phyloP scores from a whole-genome alignment of 2,888 invertebrate species.

The Phrixothrix hirtus region DNA sequence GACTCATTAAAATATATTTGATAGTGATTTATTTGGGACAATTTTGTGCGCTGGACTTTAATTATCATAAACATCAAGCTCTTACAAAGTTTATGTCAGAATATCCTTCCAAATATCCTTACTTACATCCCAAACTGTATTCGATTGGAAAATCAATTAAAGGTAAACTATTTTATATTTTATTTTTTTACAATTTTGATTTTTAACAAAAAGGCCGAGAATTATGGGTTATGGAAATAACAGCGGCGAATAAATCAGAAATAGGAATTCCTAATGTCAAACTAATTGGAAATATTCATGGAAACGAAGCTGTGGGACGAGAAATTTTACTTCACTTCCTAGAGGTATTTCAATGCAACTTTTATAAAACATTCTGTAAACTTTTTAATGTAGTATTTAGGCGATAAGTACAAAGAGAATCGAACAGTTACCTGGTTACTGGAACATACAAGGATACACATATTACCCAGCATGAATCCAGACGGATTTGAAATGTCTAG shows the following conservation, averaged over 20 bases:
- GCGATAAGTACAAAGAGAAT: slow-evolving; percentile 56
- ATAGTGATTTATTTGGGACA: slow-evolving; percentile 1
- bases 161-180: slow-evolving; percentile 45
- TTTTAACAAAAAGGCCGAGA: slow-evolving; percentile 54
- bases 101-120: slow-evolving; percentile 48
- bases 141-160: slow-evolving; percentile 64
- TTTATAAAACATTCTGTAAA: too few relatives aligned
- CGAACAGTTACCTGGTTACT: slow-evolving; percentile 62
- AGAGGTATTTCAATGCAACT: slow-evolving; percentile 53
- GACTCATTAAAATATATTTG: slow-evolving; percentile 1
- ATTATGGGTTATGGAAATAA: slow-evolving; percentile 63
- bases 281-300: slow-evolving; percentile 75
- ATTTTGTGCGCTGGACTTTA: slow-evolving; percentile 41
- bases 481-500: slow-evolving; percentile 64
- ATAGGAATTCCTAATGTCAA: slow-evolving; percentile 68
- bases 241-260: slow-evolving; percentile 49
- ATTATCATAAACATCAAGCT: slow-evolving; percentile 57
- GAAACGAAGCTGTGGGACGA: slow-evolving; percentile 69
- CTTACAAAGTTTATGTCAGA: slow-evolving; percentile 53
- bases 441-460: slow-evolving; percentile 70
- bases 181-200: neutral
- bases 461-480: slow-evolving; percentile 76
- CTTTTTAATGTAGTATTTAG: slow-evolving; percentile 52
- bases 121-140: slow-evolving; percentile 54
- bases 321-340: slow-evolving; percentile 66